Conservation (phyloP, 2,797 vertebrate genomes). For the Oreochromis grahami region DNA sequence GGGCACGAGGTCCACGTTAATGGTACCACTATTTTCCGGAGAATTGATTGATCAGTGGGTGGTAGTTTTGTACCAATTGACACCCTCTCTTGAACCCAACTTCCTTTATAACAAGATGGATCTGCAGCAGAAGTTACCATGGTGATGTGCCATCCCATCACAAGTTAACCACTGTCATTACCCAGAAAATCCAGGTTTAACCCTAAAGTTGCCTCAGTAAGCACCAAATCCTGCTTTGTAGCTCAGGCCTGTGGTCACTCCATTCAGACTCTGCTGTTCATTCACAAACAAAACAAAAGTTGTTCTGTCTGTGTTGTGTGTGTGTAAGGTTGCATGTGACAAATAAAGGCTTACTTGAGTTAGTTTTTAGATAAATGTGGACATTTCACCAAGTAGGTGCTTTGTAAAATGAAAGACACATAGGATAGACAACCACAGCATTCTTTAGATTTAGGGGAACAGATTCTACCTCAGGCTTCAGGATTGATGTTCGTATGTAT, state of each 20-base stretch:
- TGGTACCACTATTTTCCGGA: background rate
- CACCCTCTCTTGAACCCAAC: background rate
- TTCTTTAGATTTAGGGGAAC: background rate
- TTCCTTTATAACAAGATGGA: background rate
- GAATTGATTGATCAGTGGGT: background rate
- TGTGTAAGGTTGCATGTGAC: too few relatives aligned
- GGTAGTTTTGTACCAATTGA: background rate
- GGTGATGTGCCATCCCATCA: background rate
- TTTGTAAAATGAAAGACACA: background rate
- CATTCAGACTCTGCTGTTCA: background rate
- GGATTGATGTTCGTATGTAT: background rate
- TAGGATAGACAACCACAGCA: background rate
- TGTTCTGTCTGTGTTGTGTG: background rate
- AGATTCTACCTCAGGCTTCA: background rate
- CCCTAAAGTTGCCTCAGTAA: background rate
- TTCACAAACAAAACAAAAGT: background rate
- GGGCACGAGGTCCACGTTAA: background rate
- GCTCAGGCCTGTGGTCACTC: background rate
- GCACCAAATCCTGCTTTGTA: background rate
- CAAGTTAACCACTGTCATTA: background rate
- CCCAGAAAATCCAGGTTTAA: background rate
- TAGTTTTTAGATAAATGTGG: background rate
- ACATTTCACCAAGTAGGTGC: background rate
- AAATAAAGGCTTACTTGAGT: too few relatives aligned
- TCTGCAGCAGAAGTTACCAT: background rate